phyloP scores from a whole-genome alignment of 2,113 vertebrate genomes.

The Sorex fumeus region DNA sequence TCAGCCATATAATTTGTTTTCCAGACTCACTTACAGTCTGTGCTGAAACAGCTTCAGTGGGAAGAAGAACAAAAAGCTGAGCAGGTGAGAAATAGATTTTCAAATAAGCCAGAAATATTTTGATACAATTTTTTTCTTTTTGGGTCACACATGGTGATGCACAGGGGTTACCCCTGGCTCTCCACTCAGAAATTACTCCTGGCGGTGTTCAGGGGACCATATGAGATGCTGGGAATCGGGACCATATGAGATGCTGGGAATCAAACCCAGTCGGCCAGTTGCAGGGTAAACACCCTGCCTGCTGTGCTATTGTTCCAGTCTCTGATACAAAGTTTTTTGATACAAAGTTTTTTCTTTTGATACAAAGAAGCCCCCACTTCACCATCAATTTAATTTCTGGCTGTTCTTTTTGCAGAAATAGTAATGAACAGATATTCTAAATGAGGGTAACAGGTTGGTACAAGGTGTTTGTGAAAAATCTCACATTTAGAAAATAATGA shows the following conservation, averaged over 20 bases:
- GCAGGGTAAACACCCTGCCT: too few species aligned
- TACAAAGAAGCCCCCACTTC: background rate
- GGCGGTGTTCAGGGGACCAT: too few species aligned
- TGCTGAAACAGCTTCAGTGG: slow-evolving; percentile 94
- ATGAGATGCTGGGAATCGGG: too few species aligned
- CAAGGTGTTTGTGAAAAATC: slow-evolving; percentile 59
- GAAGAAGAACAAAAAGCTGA: slow-evolving; percentile 95
- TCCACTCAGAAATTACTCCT: too few species aligned
- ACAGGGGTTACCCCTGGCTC: too few species aligned
- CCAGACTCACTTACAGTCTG: slow-evolving; percentile 93
- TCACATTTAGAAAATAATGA: slow-evolving; percentile 30
- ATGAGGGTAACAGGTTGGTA: slow-evolving; percentile 31
- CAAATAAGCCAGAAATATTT: slow-evolving; percentile 39
- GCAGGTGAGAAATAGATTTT: slow-evolving; percentile 82
- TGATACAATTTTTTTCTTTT: too few species aligned
- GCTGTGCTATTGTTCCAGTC: too few species aligned
- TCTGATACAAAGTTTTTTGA: too few species aligned
- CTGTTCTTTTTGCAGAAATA: slow-evolving; percentile 19
- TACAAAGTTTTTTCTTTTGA: background rate
- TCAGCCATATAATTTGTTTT: slow-evolving; percentile 69
- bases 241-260: too few species aligned
- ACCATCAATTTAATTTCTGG: background rate
- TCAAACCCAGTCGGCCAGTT: too few species aligned
- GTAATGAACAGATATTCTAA: slow-evolving; percentile 45
- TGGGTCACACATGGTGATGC: too few species aligned